Evolutionary conservation across 64 coral and sea anemone genomes (phyloP).

Genomic region (Pocillopora damicornis): DNA sequence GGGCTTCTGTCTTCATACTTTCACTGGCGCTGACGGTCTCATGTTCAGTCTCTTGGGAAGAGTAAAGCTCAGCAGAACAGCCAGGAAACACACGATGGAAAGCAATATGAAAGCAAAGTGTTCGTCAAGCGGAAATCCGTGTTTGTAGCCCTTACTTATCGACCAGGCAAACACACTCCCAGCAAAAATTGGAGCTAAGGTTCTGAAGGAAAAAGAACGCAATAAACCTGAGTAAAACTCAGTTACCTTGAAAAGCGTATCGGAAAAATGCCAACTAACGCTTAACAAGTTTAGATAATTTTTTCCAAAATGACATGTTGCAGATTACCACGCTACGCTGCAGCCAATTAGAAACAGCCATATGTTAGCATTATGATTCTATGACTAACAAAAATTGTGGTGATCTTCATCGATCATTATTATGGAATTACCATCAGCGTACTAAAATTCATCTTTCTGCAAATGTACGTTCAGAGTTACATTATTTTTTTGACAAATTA

Average conservation of each 20-base stretch:
- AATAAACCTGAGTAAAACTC: not conserved
- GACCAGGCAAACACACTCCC: slow-evolving; percentile 64
- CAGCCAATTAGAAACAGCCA: too few relatives aligned
- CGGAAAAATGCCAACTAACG: too few relatives aligned
- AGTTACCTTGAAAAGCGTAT: not conserved
- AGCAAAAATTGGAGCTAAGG: slow-evolving; percentile 22
- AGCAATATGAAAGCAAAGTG: slow-evolving; percentile 42
- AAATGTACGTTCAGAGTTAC: too few relatives aligned
- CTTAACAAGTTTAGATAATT: too few relatives aligned
- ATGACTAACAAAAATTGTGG: too few relatives aligned
- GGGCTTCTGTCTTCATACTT: not conserved
- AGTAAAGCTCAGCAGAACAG: slow-evolving; percentile 17
- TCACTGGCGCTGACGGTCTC: not conserved
- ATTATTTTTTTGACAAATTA: too few relatives aligned
- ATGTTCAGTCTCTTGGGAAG: slow-evolving; percentile 39
- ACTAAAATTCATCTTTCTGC: too few relatives aligned
- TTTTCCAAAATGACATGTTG: too few relatives aligned
- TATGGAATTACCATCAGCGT: too few relatives aligned
- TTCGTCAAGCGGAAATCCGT: slow-evolving; percentile 48
- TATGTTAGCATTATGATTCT: too few relatives aligned
- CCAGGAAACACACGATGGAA: slow-evolving; percentile 3
- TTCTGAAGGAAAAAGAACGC: slow-evolving; percentile 15
- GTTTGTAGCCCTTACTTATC: slow-evolving; percentile 38
- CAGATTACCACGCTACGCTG: too few relatives aligned
- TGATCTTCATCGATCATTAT: too few relatives aligned